Base-by-base conservation (phyloP, 2,797 vertebrate species). In the Paratrypauchen microcephalus region DNA sequence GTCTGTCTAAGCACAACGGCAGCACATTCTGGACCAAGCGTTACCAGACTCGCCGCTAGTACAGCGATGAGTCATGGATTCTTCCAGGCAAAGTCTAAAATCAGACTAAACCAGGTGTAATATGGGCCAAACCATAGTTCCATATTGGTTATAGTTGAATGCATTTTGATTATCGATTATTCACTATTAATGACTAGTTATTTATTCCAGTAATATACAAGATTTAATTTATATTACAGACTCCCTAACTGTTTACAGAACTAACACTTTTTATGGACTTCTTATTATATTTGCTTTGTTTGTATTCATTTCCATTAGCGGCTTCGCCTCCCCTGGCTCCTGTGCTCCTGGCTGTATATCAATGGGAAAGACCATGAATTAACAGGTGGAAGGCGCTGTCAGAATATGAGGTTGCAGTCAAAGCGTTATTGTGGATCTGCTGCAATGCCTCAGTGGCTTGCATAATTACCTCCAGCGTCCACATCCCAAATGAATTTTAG, bases 281-380 rank as follows among this genome's bases (percentile, higher is more conserved):
- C 45, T 78, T 67, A 59, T 77, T 84, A 73, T 73, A 66, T 67
- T 75, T 76, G 71, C 80, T 82, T 86, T 85, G 72, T 77, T 83
- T 74, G 67, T 69, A 66, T 86, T 83, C 86, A 89, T 85, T 92
- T 86, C 84, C 83, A 89, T 91, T 85, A 91, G 70, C 39, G 36
- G 66, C 72, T 83, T 80, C 79, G 77, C 77, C 83, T 72, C 70
- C n/a, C 83, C 83, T 87, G 83, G 81, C 76, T 76, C 8, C 54
- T 48, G 71, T 70, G 73, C 79, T 70, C 73, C 45, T 23, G 61
- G 73, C 70, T 52, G 65, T 90, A 90, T 77, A 88, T 91, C 87
- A 52, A 61, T 9, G 76, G 65, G 78, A 76, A 57, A 78, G 78
- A 75, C 80, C 75, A 80, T 83, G 82, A 92, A 88, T 87, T 85